Base-by-base conservation (phyloP, 2,888 invertebrate species). In the Dicyrtomina minuta region DNA sequence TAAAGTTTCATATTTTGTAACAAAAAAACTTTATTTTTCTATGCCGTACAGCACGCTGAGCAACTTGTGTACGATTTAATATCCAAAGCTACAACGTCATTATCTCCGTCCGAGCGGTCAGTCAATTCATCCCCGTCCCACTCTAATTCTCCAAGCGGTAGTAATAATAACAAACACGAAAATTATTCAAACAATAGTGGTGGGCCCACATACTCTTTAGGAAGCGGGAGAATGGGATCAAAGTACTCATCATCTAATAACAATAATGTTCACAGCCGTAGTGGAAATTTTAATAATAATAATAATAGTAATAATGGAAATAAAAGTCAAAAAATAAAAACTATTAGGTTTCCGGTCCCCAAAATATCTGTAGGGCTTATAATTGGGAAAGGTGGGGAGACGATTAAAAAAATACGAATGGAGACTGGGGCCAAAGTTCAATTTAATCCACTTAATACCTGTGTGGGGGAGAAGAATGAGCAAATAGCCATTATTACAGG, bases 381-480 rank as follows among this genome's bases (percentile, higher is more conserved):
- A 43, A 97, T 98, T 78, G 97, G 97, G 15, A 95, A 96, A 82
- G 93, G 94, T 4, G 98, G 98, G 13, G 96, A 97, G 77, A 98
- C 95, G 92, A 97, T 98, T 77, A 95, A 96, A 84, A 93, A 94
- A 83, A 93, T 98, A 74, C 96, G 96, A 82, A 89, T 90, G 0
- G 96, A 97, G 82, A 93, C 95, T 0, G 96, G 96, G 0, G 93
- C 94, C 72, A 87, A 93, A 79, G 91, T 98, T 53, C 97, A 97
- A 82, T 96, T 98, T 82, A 86, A 78, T 44, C 76, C 78, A 1
- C 72, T 75, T 0, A 76, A 76, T 62, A 71, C 74, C 33, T 33
- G 4, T 33, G 46, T 77, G 61, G 76, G 75, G 26, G 78, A 78
- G 46, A 75, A 75, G 75, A 76, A 78, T 53, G 76, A 77, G 39